A percentile compares a stretch with the other conserved stretches of the same genome.
Conservation (phyloP, 2,797 vertebrate species). For the Sphenodon punctatus region DNA sequence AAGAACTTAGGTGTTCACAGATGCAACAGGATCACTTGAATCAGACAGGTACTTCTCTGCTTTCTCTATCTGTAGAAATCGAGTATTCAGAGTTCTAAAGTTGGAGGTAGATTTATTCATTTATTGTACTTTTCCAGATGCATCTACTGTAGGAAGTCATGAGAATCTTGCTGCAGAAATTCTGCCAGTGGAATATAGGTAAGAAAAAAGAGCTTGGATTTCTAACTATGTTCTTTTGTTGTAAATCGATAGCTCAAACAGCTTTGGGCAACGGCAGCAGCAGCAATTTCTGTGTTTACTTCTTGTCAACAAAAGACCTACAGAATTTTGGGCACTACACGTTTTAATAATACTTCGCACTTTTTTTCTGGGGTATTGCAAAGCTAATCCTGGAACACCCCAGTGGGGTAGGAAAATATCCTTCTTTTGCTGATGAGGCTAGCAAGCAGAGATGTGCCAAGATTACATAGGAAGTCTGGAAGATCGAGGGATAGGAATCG, state of each 20-base stretch:
- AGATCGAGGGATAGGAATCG: neutral
- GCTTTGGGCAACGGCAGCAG: too few relatives aligned
- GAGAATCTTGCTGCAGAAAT: conserved; percentile 96
- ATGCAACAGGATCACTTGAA: conserved; percentile 91
- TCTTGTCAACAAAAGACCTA: too few relatives aligned
- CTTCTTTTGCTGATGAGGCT: neutral
- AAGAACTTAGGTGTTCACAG: conserved; percentile 93
- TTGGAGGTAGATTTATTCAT: neutral
- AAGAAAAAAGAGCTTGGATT: conserved; percentile 24
- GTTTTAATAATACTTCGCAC: too few relatives aligned
- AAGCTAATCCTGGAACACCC: neutral
- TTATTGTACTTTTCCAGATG: conserved; percentile 66
- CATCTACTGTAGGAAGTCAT: conserved; percentile 80
- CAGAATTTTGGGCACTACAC: too few relatives aligned
- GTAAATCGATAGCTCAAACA: neutral
- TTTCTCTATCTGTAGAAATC: neutral
- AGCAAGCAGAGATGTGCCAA: neutral
- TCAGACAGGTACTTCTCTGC: conserved; percentile 82
- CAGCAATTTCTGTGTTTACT: too few relatives aligned
- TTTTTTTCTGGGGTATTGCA: too few relatives aligned
- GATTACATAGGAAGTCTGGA: neutral
- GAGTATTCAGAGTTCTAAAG: neutral
- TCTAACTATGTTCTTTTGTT: neutral
- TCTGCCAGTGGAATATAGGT: conserved; percentile 94
- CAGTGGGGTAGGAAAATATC: neutral